Evolutionary conservation across 2,113 vertebrate species (phyloP), one percentile per base, ranked within the genome.

Genomic region (Axis porcinus): DNA sequence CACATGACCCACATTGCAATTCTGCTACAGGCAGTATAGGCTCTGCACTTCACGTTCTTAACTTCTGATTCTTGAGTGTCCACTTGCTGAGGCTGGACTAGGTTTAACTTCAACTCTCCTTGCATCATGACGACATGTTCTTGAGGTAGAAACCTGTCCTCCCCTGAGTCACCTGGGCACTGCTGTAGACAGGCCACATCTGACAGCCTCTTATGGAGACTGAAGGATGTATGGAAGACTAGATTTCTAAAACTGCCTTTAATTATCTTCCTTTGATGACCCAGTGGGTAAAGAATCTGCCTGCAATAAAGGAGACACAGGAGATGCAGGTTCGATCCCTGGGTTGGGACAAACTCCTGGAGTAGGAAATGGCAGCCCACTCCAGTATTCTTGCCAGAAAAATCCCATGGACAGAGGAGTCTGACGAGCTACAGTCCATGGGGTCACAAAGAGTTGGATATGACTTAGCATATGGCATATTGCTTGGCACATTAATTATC

Each of bases 1-100:
- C 81, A 25, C 1, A 27, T 1, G 2, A n/a, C 36, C 6, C 5
- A 27, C 14, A 33, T 81, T 33, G 19, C 1, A 83, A 2, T 33
- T 82, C 52, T 30, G 8, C 0, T n/a, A 7, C 10, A 64, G 25
- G 6, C 1, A 4, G 17, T 64, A 60, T 55, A 92, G 9, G 30
- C 2, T n/a, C 55, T 16, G 5, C 1, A 0, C 67, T 85, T 8
- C 2, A 14, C 17, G 9, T 40, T 33, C 5, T 94, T 67, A 13
- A 45, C 17, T 43, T 79, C 78, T 78, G 15, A 79, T 25, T 58
- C 74, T 25, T 76, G 25, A 45, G 6, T n/a, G 85, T 86, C 21
- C 17, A 40, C 8, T 3, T 58, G 5, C 21, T 40, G 78, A 67
- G 11, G 12, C 2, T 79, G 21, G 43, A 28, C 2, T 67, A 57